phyloP scores from a whole-genome alignment of 2,113 vertebrate species.

The Heterochromis multidens region DNA sequence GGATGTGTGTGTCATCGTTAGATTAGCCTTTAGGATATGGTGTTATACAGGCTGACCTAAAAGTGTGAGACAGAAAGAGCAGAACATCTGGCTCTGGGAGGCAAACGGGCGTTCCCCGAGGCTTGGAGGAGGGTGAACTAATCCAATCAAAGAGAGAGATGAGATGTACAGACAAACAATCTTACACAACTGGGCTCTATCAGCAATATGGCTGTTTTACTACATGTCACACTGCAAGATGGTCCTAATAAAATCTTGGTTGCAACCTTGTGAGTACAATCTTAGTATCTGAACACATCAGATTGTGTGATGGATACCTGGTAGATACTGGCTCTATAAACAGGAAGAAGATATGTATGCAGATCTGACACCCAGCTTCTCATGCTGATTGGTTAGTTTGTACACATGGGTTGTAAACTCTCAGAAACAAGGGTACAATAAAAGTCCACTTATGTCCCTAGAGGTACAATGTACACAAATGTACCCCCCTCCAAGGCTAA shows the following conservation, averaged over 20 bases:
- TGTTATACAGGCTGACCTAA: background rate
- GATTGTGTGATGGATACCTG: background rate
- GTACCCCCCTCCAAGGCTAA: background rate
- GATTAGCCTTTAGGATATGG: background rate
- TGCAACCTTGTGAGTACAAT: background rate
- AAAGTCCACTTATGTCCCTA: background rate
- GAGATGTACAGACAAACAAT: background rate
- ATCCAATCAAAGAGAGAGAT: conserved; percentile 39
- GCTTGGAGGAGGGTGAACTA: conserved; percentile 1
- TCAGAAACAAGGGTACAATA: background rate
- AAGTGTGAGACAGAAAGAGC: background rate
- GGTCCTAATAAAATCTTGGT: background rate
- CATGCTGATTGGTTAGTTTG: background rate
- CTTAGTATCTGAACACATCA: background rate
- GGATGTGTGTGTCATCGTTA: background rate
- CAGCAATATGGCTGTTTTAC: background rate
- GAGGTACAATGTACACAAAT: background rate
- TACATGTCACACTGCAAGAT: background rate
- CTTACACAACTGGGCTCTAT: background rate
- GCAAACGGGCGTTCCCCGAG: background rate
- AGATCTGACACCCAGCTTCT: background rate
- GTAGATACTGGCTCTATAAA: background rate
- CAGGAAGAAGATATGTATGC: background rate
- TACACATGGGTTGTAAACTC: background rate
- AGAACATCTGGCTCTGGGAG: conserved; percentile 35